Base-by-base conservation (phyloP, 2,113 vertebrate genomes). In the Glaucidium brasilianum region DNA sequence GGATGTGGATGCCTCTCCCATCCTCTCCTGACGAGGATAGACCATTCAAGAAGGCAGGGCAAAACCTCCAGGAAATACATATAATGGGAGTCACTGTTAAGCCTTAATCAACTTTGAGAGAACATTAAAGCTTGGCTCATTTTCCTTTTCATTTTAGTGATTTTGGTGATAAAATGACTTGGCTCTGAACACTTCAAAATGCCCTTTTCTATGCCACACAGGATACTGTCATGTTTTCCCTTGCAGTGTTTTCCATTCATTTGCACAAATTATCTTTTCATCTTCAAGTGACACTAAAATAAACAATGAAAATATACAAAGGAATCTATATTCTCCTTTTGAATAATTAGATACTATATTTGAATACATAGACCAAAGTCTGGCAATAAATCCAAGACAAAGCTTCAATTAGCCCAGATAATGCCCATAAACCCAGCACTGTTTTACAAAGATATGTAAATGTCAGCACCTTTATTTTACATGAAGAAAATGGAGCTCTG, bases 1-100 rank as follows among this genome's bases (percentile, higher is more conserved):
- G 96, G 93, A 96, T 97, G 93, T 73, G 92, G 93, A 72, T 25
- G 93, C 92, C 96, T 96, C 94, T 95, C 96, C 94, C 93, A 96
- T 91, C 96, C 94, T 96, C 90, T 84, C 73, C 60, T 55, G 41
- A 66, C 19, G 68, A 88, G 85, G 58, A 64, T 0, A 63, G 41
- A 58, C 22, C 92, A 58, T 20, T 8, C 68, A 87, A 64, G 37
- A 35, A 91, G 80, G 91, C 80, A 96, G 94, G 80, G 87, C 87
- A 82, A 94, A 96, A 85, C 87, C 96, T 90, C 49, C 96, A 97
- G 96, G 96, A 97, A 96, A 96, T 5, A 49, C 77, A 91, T 13
- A 75, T 43, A 66, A 96, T 95, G 77, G 64, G 39, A 94, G 69
- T 50, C 92, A 88, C 89, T 45, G 26, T 35, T 23, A 85, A 94